phyloP scores from a whole-genome alignment of 2,113 vertebrate species.

The Alexandromys fortis region DNA sequence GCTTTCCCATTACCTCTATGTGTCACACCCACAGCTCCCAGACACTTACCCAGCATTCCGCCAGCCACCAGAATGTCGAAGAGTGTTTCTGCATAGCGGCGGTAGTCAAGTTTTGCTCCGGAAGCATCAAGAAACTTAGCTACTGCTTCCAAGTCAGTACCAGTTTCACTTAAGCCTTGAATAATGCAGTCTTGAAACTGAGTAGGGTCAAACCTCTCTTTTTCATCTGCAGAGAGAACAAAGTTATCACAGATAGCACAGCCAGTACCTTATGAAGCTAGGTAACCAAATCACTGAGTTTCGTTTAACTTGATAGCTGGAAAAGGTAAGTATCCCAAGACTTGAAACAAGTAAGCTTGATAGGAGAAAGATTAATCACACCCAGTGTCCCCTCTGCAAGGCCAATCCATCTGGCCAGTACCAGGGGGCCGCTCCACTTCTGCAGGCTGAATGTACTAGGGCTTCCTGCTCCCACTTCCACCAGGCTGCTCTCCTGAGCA shows the following conservation, averaged over 20 bases:
- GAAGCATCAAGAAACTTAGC: constrained; percentile 99
- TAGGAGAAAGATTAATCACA: neutral
- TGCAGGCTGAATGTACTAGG: neutral
- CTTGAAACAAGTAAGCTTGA: neutral
- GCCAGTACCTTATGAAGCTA: constrained; percentile 11
- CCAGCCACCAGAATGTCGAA: constrained; percentile 99
- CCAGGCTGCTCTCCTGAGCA: neutral
- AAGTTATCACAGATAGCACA: constrained; percentile 1
- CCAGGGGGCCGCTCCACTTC: neutral
- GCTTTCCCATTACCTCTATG: neutral
- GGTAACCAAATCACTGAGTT: neutral
- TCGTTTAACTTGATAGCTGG: constrained; percentile 17
- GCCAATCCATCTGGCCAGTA: neutral
- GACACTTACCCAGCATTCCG: constrained; percentile 97
- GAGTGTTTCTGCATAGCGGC: constrained; percentile 99
- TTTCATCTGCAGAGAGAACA: constrained; percentile 93
- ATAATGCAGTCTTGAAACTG: constrained; percentile 99
- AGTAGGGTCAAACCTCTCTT: constrained; percentile 99
- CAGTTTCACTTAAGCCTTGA: constrained; percentile 99
- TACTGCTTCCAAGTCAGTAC: constrained; percentile 98
- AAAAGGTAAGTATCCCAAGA: neutral
- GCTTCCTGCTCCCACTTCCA: neutral
- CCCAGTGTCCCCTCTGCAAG: neutral
- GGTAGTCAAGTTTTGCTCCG: constrained; percentile 99
- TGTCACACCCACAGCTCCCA: neutral